phyloP scores from a whole-genome alignment of 1,140 invertebrate species.

The Drosophila carrolli region DNA sequence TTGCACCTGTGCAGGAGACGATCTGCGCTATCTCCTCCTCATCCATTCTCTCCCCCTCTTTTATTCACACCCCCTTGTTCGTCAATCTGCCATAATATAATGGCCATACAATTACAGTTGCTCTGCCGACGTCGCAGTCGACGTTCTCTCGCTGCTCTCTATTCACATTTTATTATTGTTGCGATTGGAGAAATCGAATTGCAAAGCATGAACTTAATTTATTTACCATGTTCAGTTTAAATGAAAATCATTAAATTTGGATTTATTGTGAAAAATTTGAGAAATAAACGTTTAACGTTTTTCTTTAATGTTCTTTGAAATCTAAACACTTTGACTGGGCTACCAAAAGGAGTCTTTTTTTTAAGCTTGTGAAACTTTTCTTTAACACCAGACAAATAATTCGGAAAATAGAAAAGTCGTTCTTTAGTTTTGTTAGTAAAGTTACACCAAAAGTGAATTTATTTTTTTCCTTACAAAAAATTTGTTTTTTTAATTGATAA shows the following conservation, averaged over 20 bases:
- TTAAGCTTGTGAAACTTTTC: too few species aligned
- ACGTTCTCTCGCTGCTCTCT: slow-evolving; percentile 31
- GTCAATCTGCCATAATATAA: slow-evolving; percentile 30
- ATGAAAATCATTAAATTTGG: background rate
- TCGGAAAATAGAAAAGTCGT: too few species aligned
- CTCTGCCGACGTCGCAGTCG: slow-evolving; percentile 22
- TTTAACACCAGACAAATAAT: too few species aligned
- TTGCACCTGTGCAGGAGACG: slow-evolving; percentile 77
- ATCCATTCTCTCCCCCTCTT: background rate
- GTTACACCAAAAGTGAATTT: too few species aligned
- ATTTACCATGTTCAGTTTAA: background rate
- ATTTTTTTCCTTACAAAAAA: too few species aligned
- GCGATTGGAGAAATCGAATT: slow-evolving; percentile 21
- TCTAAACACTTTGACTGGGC: too few species aligned
- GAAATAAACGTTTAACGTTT: too few species aligned
- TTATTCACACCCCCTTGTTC: slow-evolving; percentile 20
- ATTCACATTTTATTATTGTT: slow-evolving; percentile 42
- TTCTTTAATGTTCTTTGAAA: too few species aligned
- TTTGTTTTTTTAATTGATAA: too few species aligned
- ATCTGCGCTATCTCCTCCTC: slow-evolving; percentile 38
- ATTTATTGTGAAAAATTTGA: too few species aligned
- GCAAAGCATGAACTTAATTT: slow-evolving; percentile 11
- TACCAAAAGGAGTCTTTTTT: too few species aligned
- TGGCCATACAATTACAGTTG: slow-evolving; percentile 35
- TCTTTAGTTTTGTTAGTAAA: too few species aligned